A percentile compares a stretch with the other conserved stretches of the same genome.
phyloP scores from a whole-genome alignment of 2,797 vertebrate species.

The Mus minutoides region DNA sequence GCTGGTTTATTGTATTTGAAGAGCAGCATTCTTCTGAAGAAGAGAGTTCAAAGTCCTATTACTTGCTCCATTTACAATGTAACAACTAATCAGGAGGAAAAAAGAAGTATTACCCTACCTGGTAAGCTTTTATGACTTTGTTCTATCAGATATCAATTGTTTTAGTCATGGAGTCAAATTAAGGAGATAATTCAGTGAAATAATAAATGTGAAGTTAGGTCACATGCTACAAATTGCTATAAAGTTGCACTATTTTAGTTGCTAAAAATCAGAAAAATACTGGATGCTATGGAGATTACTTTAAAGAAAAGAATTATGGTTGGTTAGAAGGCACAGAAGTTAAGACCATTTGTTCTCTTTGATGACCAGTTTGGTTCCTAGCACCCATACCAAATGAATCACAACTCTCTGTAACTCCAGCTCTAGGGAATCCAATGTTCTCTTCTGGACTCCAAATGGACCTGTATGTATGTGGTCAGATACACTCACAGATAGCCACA shows the following conservation, averaged over 20 bases:
- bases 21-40: neutral
- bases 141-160: neutral
- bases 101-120: conserved; percentile 27
- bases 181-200: neutral
- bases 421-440: rapidly evolving
- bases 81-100: conserved; percentile 51
- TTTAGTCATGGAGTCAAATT: neutral
- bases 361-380: neutral
- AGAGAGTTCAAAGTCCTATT: neutral
- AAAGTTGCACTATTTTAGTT: neutral
- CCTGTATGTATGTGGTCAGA: too few species aligned
- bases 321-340: neutral
- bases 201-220: neutral
- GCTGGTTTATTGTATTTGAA: neutral
- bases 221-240: neutral
- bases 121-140: neutral
- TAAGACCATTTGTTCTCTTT: neutral
- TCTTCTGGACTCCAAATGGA: neutral
- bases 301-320: neutral
- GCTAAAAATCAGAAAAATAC: neutral
- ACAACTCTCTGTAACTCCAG: neutral
- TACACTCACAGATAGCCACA: neutral
- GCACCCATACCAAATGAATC: neutral
- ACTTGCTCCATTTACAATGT: conserved; percentile 23
- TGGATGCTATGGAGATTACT: neutral